Base-by-base conservation (phyloP, 2,113 vertebrate genomes). In the Peromyscus maniculatus region DNA sequence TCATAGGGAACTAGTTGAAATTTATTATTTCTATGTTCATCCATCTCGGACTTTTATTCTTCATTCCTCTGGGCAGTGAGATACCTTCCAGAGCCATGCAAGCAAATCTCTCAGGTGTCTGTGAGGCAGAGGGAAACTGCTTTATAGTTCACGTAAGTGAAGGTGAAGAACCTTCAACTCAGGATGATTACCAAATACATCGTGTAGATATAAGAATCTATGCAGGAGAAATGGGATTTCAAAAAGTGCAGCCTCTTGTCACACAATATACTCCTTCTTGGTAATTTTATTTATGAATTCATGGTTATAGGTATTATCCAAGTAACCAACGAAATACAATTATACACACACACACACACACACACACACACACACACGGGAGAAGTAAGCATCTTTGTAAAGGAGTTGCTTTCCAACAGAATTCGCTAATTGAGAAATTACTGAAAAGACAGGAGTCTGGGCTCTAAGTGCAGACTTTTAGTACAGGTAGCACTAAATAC, bases 141-240 rank as follows among this genome's bases (percentile, higher is more conserved):
- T 89, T 11, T 21, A 55, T 39, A 80, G 89, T 12, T 74, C 78
- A 49, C 88, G 71, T 94, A 87, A 94, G 91, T 90, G 59, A 83
- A 89, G 11, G 24, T 2, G 13, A 95, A 46, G 4, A 9, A 4
- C 52, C 8, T 22, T 22, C 31, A 84, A 13, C 64, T 62, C 91
- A 74, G n/a, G 83, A 83, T 93, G 67, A 87, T 89, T 43, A 75
- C 57, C 67, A 82, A 87, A 57, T 26, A 62, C 15, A 31, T 31
- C 7, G 5, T 36, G 1, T 74, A 43, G 79, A 93, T 94, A 43
- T 49, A 39, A 55, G 39, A 67, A 92, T 67, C 62, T 31, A 36
- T 46, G 67, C 3, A 46, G 80, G 46, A 28, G 74, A 97, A 89
- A 74, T 13, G 31, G 31, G 77, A 59, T 49, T 94, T 28, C 22